These are phyloP conservation scores for Alligator sinensis DNA, from an alignment of 2,113 vertebrate species.

Conservation along the genomic window DNA sequence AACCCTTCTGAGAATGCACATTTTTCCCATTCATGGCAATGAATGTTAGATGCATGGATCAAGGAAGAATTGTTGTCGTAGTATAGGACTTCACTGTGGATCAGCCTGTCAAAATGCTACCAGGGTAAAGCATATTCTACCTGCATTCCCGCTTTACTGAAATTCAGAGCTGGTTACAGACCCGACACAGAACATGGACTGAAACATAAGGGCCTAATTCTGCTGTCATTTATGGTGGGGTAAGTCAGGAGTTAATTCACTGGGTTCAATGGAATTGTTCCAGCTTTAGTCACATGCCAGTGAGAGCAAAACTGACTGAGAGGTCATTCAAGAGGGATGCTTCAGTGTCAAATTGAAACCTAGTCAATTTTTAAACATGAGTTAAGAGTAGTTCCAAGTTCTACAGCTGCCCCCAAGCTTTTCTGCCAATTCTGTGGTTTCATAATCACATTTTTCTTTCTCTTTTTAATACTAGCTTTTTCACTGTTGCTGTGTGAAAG, in stretches of 20 bases:
- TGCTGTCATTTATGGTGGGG: not conserved
- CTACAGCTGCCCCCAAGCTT: not conserved
- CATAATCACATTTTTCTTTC: not conserved
- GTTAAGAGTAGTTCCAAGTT: not conserved
- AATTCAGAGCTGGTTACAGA: not conserved
- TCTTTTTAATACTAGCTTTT: constrained; percentile 3
- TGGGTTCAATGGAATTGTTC: not conserved
- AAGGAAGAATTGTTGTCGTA: not conserved
- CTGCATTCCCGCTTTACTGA: not conserved
- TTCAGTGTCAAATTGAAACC: not conserved
- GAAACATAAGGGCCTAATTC: not conserved
- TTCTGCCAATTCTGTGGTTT: not conserved
- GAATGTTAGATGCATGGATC: not conserved
- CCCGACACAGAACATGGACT: not conserved
- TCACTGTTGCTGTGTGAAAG: constrained; percentile 13
- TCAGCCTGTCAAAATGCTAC: not conserved
- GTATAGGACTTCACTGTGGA: not conserved
- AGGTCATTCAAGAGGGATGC: not conserved
- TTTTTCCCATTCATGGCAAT: rapidly evolving
- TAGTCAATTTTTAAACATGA: not conserved
- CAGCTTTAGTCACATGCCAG: not conserved
- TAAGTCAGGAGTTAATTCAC: not conserved
- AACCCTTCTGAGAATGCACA: not conserved
- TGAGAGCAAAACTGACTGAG: not conserved
- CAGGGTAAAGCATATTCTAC: not conserved